phyloP scores from a whole-genome alignment of 1,140 invertebrate genomes.

The Hypothenemus hampei region DNA sequence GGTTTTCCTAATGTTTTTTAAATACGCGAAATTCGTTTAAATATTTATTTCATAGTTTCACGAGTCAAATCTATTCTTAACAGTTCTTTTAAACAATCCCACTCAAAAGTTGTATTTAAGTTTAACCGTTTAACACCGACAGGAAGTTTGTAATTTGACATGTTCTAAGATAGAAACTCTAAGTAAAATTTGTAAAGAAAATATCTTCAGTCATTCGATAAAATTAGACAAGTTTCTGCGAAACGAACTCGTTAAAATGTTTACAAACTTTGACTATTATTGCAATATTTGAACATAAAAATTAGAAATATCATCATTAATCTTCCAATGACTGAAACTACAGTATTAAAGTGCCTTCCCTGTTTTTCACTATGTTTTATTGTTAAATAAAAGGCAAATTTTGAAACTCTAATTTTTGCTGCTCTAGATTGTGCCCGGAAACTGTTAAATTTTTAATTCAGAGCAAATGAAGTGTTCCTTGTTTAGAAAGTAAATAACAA shows the following conservation, averaged over 20 bases:
- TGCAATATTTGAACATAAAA: slow-evolving; percentile 1
- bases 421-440: no score
- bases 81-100: no score
- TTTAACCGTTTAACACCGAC: not conserved
- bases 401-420: no score
- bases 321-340: no score
- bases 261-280: not conserved
- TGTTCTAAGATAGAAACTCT: not conserved
- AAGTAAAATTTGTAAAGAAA: not conserved
- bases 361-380: no score
- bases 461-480: not conserved
- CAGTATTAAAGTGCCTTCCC: no score
- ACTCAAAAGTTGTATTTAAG: slow-evolving; percentile 1
- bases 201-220: slow-evolving; percentile 3
- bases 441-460: not conserved
- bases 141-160: not conserved
- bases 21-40: not conserved
- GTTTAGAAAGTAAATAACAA: slow-evolving; percentile 8
- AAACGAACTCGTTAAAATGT: slow-evolving; percentile 2
- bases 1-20: not conserved
- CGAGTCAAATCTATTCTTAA: not conserved
- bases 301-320: no score
- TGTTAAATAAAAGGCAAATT: no score
- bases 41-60: not conserved
- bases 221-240: not conserved